Conservation (phyloP, 1,140 invertebrate genomes). For the Drosophila repleta region DNA sequence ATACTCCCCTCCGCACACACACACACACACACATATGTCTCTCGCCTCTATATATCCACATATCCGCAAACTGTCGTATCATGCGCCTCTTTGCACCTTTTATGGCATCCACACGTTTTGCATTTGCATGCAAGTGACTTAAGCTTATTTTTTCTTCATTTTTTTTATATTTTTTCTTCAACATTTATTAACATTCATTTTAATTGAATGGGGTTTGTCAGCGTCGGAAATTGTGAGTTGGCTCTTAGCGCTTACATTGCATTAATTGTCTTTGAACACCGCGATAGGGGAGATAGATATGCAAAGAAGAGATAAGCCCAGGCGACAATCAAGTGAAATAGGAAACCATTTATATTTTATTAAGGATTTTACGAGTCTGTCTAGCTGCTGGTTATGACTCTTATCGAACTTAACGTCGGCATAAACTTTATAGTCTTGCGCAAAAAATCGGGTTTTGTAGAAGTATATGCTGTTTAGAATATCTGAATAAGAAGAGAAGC, state of each 20-base stretch:
- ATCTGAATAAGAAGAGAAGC: no score
- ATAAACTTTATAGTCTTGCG: no score
- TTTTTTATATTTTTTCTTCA: not conserved
- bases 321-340: no score
- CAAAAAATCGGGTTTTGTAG: no score
- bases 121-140: constrained; percentile 37
- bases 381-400: no score
- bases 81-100: constrained; percentile 47
- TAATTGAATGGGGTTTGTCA: constrained; percentile 26
- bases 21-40: not conserved
- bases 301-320: not conserved
- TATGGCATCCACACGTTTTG: constrained; percentile 42
- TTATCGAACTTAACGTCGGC: no score
- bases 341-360: no score
- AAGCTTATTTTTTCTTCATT: not conserved
- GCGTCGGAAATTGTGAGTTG: not conserved
- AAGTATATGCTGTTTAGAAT: no score
- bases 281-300: constrained; percentile 1
- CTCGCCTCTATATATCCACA: not conserved
- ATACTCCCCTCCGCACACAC: not conserved
- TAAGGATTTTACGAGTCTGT: no score
- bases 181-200: constrained; percentile 17
- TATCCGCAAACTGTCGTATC: constrained; percentile 40
- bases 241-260: not conserved
- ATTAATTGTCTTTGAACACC: constrained; percentile 6